Percentiles rank a stretch among this genome's conserved stretches.
These are phyloP conservation scores for Byasa hedistus DNA, from an alignment of 2,888 invertebrate species.

Conservation along the genomic window DNA sequence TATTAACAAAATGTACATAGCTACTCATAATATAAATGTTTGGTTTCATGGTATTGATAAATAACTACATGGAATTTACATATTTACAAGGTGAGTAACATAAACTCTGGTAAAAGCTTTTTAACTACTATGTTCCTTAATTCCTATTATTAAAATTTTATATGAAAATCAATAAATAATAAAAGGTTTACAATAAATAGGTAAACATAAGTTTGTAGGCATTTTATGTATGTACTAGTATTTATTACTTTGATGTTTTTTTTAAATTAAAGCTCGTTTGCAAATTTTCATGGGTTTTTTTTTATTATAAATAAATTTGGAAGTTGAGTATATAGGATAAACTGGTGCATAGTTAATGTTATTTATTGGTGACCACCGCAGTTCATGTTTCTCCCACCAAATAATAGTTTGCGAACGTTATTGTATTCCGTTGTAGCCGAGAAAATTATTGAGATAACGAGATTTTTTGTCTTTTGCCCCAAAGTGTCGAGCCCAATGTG, in stretches of 20 bases:
- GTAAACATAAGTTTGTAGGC: conserved; percentile 38
- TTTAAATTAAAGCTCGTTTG: conserved; percentile 26
- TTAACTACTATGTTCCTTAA: conserved; percentile 45
- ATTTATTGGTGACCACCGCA: too few relatives aligned
- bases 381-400: too few relatives aligned
- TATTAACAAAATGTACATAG: conserved; percentile 73
- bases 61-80: conserved; percentile 75
- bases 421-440: too few relatives aligned
- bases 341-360: too few relatives aligned
- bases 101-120: conserved; percentile 67
- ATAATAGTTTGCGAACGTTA: too few relatives aligned
- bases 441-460: too few relatives aligned
- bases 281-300: not conserved
- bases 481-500: too few relatives aligned
- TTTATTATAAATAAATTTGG: too few relatives aligned
- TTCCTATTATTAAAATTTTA: conserved; percentile 46
- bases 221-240: conserved; percentile 17
- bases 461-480: too few relatives aligned
- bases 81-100: conserved; percentile 72
- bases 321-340: too few relatives aligned
- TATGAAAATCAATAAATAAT: conserved; percentile 67
- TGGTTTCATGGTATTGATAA: conserved; percentile 77
- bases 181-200: conserved; percentile 44
- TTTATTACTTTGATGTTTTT: conserved; percentile 21
- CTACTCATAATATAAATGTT: conserved; percentile 71